Base-by-base conservation (phyloP, 2,797 vertebrate genomes). In the Protonibea diacanthus region DNA sequence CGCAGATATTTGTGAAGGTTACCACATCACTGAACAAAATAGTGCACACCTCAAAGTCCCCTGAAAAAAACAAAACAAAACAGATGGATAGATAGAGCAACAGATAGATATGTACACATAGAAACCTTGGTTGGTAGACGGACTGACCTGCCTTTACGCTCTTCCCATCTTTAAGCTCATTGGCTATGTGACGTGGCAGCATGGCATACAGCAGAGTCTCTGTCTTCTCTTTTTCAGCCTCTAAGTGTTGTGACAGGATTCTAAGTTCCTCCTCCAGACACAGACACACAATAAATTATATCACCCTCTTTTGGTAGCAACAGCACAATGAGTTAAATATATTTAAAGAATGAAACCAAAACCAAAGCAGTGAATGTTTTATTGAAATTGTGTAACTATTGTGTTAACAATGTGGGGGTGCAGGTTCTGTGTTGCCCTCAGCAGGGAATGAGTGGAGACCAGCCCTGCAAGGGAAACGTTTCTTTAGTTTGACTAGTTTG, bases 21-120 rank as follows among this genome's bases (percentile, higher is more conserved):
- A 96, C 95, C 29, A 96, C 91, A 1, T 96, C 95, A 0, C 94
- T 96, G 91, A 97, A 96, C 63, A 97, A 89, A 29, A 96, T 93
- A 0, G 93, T 95, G 89, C 95, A 97, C 17, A 88, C 94, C 80
- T 94, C 83, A 79, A 96, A 97, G 81, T 96, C 96, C 72, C 96
- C 94, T 94, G 74, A 2, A 42, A 47, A 9, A 44, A 44, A 44
- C 8, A 44, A 5, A 10, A 82, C 6, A 75, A n/a, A n/a, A n/a
- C 3, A 42, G 2, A 67, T 1, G 21, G 1, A 6, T n/a, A 40
- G n/a, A 57, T 15, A 40, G 14, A 59, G 12, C 20, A 15, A 5
- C 15, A 52, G 7, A 18, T 2, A 29, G 25, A 56, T n/a, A 14
- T 17, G 4, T 3, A 6, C 1, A 59, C 9, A 20, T 0, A 59